Evolutionary conservation across 2,113 vertebrate genomes (phyloP).

Genomic region (Platycercus adscitus): DNA sequence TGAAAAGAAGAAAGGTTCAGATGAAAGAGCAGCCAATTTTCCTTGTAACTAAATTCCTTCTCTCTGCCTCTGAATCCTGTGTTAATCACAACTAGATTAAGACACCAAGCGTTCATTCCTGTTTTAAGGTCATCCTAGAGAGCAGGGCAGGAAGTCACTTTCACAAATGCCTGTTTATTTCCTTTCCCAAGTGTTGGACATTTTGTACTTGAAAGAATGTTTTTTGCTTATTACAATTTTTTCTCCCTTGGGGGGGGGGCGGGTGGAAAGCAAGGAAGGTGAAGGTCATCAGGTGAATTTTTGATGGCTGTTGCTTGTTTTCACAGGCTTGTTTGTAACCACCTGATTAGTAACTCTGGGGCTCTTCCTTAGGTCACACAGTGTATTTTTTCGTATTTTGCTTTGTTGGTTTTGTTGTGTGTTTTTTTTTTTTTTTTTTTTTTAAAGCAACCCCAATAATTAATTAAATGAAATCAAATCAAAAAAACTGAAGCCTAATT

Average conservation of each 20-base stretch:
- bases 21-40: constrained; percentile 40
- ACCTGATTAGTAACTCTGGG: not conserved
- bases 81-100: constrained; percentile 13
- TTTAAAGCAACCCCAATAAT: not conserved
- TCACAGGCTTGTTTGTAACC: not conserved
- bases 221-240: not conserved
- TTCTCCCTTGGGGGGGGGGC: not conserved
- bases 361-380: not conserved
- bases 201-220: constrained; percentile 11
- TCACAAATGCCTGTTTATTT: constrained; percentile 25
- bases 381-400: not conserved
- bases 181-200: not conserved
- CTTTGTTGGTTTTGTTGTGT: too few species aligned
- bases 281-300: constrained; percentile 6
- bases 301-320: not conserved
- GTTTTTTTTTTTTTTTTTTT: not conserved
- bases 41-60: constrained; percentile 11
- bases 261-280: not conserved
- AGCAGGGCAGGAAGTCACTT: not conserved
- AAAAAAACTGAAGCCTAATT: not conserved
- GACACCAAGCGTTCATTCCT: constrained; percentile 11
- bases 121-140: constrained; percentile 4
- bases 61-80: not conserved
- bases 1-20: constrained; percentile 19
- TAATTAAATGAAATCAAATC: not conserved